phyloP scores from a whole-genome alignment of 2,113 vertebrate species.

The Rattus rattus region DNA sequence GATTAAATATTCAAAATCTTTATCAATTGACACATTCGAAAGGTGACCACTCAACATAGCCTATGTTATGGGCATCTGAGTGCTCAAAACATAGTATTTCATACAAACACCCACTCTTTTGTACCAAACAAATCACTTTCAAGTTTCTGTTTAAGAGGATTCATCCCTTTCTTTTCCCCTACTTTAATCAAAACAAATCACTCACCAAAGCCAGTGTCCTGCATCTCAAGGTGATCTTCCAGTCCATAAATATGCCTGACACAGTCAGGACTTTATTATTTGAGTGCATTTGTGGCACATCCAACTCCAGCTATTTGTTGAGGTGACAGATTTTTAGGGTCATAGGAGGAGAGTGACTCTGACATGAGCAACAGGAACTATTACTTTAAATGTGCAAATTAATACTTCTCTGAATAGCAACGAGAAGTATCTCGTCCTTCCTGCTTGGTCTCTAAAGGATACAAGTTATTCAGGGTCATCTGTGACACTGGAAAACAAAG shows the following conservation, averaged over 20 bases:
- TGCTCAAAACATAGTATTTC: background rate
- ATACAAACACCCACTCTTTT: background rate
- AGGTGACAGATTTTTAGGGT: constrained; percentile 46
- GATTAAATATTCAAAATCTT: background rate
- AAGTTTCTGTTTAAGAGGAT: background rate
- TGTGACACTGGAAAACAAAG: constrained; percentile 32
- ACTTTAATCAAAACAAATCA: background rate
- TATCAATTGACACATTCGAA: background rate
- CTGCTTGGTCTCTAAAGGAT: constrained; percentile 33
- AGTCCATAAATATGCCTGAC: background rate
- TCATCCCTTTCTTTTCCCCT: background rate
- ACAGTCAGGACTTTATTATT: constrained; percentile 42
- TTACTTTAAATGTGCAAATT: constrained; percentile 64
- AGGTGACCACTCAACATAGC: background rate
- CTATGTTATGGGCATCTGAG: background rate
- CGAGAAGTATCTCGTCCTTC: constrained; percentile 1
- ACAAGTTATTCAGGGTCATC: constrained; percentile 11
- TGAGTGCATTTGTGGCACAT: constrained; percentile 33
- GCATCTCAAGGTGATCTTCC: background rate
- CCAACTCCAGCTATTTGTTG: constrained; percentile 14
- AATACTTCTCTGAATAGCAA: constrained; percentile 19
- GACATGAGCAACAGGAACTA: background rate
- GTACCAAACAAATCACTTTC: constrained; percentile 1
- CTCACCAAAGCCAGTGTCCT: background rate
- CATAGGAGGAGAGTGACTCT: background rate